phyloP scores from a whole-genome alignment of 2,888 invertebrate genomes.

The Coenonympha glycerion region DNA sequence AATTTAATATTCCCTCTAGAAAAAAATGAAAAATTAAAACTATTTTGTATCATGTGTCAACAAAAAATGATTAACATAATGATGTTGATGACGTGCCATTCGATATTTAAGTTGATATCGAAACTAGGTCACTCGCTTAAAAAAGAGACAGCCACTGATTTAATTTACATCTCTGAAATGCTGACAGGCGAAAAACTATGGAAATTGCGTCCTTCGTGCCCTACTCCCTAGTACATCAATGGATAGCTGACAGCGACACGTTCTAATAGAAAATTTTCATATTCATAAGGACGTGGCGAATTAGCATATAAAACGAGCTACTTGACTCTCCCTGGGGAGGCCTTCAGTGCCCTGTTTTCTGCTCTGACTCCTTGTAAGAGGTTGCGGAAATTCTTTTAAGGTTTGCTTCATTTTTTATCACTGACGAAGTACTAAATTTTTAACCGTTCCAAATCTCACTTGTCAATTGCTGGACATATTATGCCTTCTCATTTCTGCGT shows the following conservation, averaged over 20 bases:
- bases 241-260: conserved; percentile 70
- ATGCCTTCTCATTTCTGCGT: too few relatives aligned
- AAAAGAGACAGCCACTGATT: conserved; percentile 16
- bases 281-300: conserved; percentile 71
- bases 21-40: too few relatives aligned
- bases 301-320: conserved; percentile 76
- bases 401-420: neutral
- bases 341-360: conserved; percentile 59
- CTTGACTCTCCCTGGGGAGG: conserved; percentile 47
- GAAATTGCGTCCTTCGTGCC: conserved; percentile 46
- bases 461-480: too few relatives aligned
- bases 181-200: conserved; percentile 49
- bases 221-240: conserved; percentile 57
- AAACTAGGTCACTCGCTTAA: conserved; percentile 8
- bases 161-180: conserved; percentile 47
- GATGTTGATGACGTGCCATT: neutral
- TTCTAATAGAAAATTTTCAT: conserved; percentile 77
- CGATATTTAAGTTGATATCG: neutral
- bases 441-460: too few relatives aligned
- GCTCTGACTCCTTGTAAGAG: conserved; percentile 58
- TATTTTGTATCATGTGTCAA: too few relatives aligned
- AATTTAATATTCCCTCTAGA: too few relatives aligned
- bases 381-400: conserved; percentile 13
- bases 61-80: too few relatives aligned
- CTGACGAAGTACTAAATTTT: too few relatives aligned